These are phyloP conservation scores for Riptortus pedestris DNA, from an alignment of 1,140 invertebrate genomes.

Conservation along the genomic window DNA sequence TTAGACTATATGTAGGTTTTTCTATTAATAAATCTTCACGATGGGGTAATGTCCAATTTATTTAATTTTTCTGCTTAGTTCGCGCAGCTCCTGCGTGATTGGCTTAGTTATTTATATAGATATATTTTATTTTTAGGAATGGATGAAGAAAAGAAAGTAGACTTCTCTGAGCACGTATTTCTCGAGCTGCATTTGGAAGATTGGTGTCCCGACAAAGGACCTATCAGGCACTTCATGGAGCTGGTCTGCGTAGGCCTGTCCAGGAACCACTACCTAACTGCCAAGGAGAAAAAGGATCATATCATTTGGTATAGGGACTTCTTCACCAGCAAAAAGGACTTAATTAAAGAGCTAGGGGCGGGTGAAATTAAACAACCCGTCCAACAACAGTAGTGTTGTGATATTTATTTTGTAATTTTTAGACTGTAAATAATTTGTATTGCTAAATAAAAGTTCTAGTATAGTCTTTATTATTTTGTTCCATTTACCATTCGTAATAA, in stretches of 20 bases:
- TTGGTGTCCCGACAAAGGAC: conserved; percentile 82
- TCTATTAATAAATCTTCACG: no score
- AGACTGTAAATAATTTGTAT: no score
- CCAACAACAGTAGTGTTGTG: no score
- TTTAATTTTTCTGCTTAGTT: no score
- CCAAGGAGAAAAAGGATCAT: conserved; percentile 65
- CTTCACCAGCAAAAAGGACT: conserved; percentile 67
- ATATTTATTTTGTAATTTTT: no score
- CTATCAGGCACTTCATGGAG: conserved; percentile 94
- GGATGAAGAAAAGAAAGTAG: conserved; percentile 63
- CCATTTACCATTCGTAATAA: no score
- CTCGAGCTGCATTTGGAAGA: conserved; percentile 70
- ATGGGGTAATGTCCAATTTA: no score
- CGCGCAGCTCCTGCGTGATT: no score
- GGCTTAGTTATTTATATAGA: no score
- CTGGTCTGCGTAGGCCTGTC: conserved; percentile 85
- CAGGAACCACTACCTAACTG: conserved; percentile 84
- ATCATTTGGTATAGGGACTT: conserved; percentile 88
- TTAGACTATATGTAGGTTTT: no score
- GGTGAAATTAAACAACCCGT: conserved; percentile 31
- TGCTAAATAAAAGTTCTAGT: no score
- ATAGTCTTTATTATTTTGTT: no score
- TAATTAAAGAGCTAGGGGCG: conserved; percentile 55
- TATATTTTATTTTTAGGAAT: conserved; percentile 48
- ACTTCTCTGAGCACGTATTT: conserved; percentile 89